Percentiles rank a stretch among this genome's conserved stretches.
phyloP scores from a whole-genome alignment of 2,113 vertebrate genomes.

The Panurus biarmicus region DNA sequence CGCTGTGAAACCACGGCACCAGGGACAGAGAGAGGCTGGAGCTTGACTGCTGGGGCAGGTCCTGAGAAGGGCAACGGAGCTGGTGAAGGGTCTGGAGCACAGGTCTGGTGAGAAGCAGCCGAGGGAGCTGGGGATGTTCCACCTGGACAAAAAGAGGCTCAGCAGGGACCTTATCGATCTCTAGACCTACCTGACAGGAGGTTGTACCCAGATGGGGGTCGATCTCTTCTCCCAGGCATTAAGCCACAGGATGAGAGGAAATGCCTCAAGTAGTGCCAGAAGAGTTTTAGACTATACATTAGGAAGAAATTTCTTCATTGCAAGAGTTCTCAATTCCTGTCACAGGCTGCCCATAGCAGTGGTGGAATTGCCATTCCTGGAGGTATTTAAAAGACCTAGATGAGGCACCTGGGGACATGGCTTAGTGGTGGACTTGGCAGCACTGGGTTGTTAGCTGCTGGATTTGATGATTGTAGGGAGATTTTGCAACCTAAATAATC shows the following conservation, averaged over 20 bases:
- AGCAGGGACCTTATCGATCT: background rate
- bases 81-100: background rate
- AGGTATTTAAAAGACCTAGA: background rate
- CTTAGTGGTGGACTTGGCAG: background rate
- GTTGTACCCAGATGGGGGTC: background rate
- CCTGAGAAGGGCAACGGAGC: background rate
- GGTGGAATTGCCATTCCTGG: background rate
- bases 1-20: fast-evolving
- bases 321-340: background rate
- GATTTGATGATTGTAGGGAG: background rate
- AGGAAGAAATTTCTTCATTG: background rate
- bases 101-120: background rate
- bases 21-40: background rate
- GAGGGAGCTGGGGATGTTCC: background rate
- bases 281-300: background rate
- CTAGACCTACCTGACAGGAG: background rate
- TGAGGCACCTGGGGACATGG: background rate
- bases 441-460: background rate
- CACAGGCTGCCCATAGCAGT: background rate
- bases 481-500: background rate
- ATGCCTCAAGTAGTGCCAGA: background rate
- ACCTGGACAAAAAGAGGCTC: background rate
- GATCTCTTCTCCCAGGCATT: background rate
- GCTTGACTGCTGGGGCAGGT: no score
- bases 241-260: background rate